A percentile compares a stretch with the other conserved stretches of the same genome.
phyloP scores from a whole-genome alignment of 2,113 vertebrate species.

The Chionis minor region DNA sequence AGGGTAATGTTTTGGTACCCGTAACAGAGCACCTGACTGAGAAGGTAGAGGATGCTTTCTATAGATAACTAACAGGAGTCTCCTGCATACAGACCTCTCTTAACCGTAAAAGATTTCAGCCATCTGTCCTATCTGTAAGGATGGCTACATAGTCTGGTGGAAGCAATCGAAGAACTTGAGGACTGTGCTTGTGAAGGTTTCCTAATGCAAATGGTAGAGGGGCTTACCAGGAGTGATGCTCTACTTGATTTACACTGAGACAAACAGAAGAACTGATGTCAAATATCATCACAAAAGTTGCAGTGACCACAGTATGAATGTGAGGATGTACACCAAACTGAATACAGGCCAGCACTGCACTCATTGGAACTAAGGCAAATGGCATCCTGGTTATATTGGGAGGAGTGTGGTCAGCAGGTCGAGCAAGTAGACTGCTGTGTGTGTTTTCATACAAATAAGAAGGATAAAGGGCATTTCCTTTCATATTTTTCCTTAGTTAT shows the following conservation, averaged over 20 bases:
- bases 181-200: background rate
- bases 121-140: background rate
- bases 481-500: background rate
- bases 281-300: background rate
- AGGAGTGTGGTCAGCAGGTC: background rate
- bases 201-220: background rate
- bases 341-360: background rate
- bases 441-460: background rate
- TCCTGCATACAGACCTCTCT: background rate
- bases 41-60: background rate
- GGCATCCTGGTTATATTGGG: background rate
- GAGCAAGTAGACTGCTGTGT: accelerated
- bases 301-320: background rate
- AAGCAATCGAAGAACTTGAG: background rate
- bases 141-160: background rate
- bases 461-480: background rate
- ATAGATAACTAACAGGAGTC: background rate
- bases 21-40: background rate
- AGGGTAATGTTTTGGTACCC: background rate
- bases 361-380: background rate
- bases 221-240: background rate
- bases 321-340: background rate
- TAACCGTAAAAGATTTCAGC: background rate
- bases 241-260: background rate
- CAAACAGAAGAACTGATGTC: background rate